Conservation (phyloP, 1,140 invertebrate species). For the Drosophila grimshawi region DNA sequence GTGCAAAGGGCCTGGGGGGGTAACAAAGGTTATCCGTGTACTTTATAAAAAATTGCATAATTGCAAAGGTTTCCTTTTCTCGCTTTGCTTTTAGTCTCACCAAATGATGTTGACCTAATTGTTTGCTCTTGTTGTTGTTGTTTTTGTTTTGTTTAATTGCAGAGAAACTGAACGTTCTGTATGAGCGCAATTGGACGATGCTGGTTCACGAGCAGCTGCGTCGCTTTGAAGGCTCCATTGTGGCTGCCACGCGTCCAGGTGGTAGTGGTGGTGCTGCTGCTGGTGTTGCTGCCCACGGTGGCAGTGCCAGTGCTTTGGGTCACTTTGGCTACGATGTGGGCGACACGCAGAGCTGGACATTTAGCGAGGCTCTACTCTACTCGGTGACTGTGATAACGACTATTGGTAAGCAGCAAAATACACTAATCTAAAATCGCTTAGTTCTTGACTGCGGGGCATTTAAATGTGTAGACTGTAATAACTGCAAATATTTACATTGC, state of each 20-base stretch:
- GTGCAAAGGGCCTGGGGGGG: neutral
- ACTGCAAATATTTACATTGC: conserved; percentile 73
- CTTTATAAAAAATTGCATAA: conserved; percentile 44
- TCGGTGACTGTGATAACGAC: conserved; percentile 94
- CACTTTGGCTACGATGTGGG: conserved; percentile 68
- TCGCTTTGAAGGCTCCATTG: conserved; percentile 91
- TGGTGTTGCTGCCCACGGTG: conserved; percentile 26
- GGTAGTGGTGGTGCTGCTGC: conserved; percentile 54
- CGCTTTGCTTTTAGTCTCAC: conserved; percentile 9
- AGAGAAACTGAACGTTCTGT: conserved; percentile 92
- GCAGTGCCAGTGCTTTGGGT: conserved; percentile 58
- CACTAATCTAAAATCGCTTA: conserved; percentile 35
- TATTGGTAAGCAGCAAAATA: conserved; percentile 87
- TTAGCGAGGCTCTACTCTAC: conserved; percentile 91
- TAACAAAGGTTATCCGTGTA: conserved; percentile 31
- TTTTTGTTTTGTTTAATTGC: conserved; percentile 49
- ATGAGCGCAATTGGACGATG: conserved; percentile 92
- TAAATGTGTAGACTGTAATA: conserved; percentile 49
- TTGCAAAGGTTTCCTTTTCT: conserved; percentile 24
- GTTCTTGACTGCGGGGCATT: conserved; percentile 48
- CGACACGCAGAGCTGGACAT: conserved; percentile 88
- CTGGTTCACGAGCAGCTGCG: conserved; percentile 90
- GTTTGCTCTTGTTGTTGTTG: conserved; percentile 6
- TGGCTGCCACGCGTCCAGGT: conserved; percentile 88
- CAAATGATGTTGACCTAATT: conserved; percentile 36